These are phyloP conservation scores for Heliangelus exortis DNA, from an alignment of 2,797 vertebrate genomes.

Conservation along the genomic window DNA sequence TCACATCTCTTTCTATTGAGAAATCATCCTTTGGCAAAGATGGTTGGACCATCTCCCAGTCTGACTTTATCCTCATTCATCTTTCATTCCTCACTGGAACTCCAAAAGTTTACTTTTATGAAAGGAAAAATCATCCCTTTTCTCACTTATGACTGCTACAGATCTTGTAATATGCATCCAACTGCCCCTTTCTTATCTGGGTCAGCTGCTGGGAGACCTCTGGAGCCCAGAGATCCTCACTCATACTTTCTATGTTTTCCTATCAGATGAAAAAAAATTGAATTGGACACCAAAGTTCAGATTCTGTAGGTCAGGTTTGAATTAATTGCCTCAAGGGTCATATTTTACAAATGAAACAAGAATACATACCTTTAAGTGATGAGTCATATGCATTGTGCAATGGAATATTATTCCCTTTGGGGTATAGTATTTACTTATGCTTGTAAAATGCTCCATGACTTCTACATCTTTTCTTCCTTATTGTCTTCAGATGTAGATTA, in stretches of 20 bases:
- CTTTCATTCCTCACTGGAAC: slow-evolving; percentile 7
- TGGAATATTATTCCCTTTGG: slow-evolving; percentile 46
- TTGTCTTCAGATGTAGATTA: slow-evolving; percentile 24
- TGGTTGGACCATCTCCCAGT: neutral
- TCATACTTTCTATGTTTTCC: slow-evolving; percentile 51
- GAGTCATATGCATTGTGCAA: slow-evolving; percentile 57
- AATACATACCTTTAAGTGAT: slow-evolving; percentile 57
- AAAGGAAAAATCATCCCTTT: slow-evolving; percentile 26
- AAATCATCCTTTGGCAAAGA: slow-evolving; percentile 34
- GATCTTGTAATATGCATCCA: slow-evolving; percentile 26
- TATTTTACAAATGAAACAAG: slow-evolving; percentile 59
- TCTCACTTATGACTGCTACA: slow-evolving; percentile 30
- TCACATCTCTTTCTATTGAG: slow-evolving; percentile 1
- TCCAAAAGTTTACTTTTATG: slow-evolving; percentile 40
- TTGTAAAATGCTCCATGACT: slow-evolving; percentile 44
- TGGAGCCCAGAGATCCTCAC: slow-evolving; percentile 22
- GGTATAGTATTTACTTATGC: slow-evolving; percentile 25
- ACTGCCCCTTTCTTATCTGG: slow-evolving; percentile 29
- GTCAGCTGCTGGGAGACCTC: slow-evolving; percentile 57
- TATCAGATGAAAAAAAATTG: slow-evolving; percentile 48
- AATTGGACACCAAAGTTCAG: slow-evolving; percentile 51
- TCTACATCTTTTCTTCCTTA: slow-evolving; percentile 18
- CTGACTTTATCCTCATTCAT: slow-evolving; percentile 5
- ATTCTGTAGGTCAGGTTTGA: slow-evolving; percentile 68
- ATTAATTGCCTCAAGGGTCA: slow-evolving; percentile 64